phyloP scores from a whole-genome alignment of 2,113 vertebrate species.

The Pygoscelis antarcticus region DNA sequence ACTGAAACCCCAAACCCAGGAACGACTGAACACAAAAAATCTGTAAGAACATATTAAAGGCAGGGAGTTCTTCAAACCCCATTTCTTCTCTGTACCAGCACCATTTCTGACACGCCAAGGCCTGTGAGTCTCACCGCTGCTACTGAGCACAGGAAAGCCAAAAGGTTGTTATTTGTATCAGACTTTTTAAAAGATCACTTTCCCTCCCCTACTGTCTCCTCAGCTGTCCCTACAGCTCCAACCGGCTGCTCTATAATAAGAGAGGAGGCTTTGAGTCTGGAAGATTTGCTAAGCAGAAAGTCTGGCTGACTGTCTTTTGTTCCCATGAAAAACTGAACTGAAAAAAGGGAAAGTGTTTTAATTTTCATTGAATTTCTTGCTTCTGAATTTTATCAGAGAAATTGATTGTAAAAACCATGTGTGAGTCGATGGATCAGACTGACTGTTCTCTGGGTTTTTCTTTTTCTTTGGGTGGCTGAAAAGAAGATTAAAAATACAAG shows the following conservation, averaged over 20 bases:
- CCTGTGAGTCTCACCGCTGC: neutral
- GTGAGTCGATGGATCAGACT: neutral
- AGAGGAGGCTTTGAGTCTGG: neutral
- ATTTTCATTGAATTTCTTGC: neutral
- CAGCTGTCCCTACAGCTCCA: neutral
- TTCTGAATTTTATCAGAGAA: neutral
- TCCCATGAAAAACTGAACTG: neutral
- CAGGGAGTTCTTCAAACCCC: neutral
- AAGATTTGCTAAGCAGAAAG: neutral
- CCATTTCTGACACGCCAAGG: neutral
- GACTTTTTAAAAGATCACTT: neutral
- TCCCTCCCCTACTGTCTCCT: neutral
- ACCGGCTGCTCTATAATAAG: neutral
- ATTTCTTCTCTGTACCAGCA: neutral
- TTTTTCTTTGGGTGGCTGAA: neutral
- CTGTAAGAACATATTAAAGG: neutral
- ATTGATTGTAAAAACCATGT: neutral
- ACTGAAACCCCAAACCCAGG: neutral
- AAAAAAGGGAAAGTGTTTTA: neutral
- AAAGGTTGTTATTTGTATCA: neutral
- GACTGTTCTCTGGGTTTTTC: neutral
- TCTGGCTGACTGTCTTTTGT: neutral
- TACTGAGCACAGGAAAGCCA: neutral
- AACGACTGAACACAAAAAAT: neutral
- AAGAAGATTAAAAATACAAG: neutral